A percentile compares a stretch with the other conserved stretches of the same genome.
Conservation (phyloP, 2,888 invertebrate species). For the Actias luna region DNA sequence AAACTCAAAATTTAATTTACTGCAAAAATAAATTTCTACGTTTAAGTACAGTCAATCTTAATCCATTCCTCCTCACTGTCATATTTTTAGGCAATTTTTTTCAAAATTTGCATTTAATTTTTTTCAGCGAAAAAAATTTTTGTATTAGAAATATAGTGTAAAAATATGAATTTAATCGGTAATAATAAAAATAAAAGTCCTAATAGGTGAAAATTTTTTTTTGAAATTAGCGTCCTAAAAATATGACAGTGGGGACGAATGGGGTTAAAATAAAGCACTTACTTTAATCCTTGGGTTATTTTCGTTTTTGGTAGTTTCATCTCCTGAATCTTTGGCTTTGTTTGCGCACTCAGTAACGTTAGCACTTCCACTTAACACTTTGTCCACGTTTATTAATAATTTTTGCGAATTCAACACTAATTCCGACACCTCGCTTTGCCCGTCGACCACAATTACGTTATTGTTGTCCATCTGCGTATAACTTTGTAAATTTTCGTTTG, state of each 20-base stretch:
- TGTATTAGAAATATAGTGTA: no score
- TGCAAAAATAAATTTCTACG: no score
- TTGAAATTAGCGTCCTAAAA: no score
- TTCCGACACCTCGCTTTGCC: slow-evolving; percentile 44
- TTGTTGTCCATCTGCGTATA: slow-evolving; percentile 39
- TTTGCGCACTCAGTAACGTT: slow-evolving; percentile 25
- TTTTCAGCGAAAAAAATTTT: no score
- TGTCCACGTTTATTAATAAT: slow-evolving; percentile 66
- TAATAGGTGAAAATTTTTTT: no score
- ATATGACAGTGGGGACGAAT: neutral
- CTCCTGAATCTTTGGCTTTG: slow-evolving; percentile 21
- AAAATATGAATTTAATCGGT: no score
- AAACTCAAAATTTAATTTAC: no score
- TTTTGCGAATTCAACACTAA: slow-evolving; percentile 71
- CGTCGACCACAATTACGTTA: slow-evolving; percentile 37
- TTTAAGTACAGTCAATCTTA: no score
- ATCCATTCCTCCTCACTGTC: no score
- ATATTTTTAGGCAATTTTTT: no score
- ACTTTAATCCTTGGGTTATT: neutral
- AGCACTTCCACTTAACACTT: slow-evolving; percentile 48
- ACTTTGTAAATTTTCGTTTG: slow-evolving; percentile 25
- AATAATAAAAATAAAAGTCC: no score
- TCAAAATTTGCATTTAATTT: no score
- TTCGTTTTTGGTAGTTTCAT: slow-evolving; percentile 5
- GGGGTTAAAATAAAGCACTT: neutral